Percentiles rank a stretch among this genome's conserved stretches.
phyloP scores from a whole-genome alignment of 2,113 vertebrate species.

The Tachycineta bicolor region DNA sequence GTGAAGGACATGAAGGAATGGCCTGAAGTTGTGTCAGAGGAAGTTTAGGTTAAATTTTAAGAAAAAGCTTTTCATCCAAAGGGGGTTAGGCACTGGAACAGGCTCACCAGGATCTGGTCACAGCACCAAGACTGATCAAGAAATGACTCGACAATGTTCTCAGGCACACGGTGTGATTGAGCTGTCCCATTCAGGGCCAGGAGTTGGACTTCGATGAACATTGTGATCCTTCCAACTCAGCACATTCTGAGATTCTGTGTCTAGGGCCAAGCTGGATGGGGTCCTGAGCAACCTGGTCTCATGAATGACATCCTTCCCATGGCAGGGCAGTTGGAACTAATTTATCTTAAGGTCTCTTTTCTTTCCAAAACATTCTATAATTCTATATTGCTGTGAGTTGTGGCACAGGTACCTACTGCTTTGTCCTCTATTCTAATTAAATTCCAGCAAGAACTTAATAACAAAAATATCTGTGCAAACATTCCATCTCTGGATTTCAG shows the following conservation, averaged over 20 bases:
- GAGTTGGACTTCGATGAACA: rapidly evolving
- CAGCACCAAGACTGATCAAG: background rate
- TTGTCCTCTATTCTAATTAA: background rate
- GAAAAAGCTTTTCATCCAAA: background rate
- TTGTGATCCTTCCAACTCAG: background rate
- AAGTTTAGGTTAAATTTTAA: background rate
- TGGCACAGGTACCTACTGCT: background rate
- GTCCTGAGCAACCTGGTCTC: background rate
- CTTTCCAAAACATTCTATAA: background rate
- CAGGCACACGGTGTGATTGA: background rate
- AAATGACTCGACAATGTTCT: background rate
- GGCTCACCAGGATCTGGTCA: background rate
- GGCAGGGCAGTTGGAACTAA: background rate
- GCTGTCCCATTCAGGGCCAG: background rate
- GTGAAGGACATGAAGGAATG: background rate
- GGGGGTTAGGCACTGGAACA: background rate
- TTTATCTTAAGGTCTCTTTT: background rate
- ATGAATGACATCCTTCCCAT: background rate
- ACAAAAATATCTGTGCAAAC: background rate
- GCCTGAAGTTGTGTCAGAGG: background rate
- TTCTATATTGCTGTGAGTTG: background rate
- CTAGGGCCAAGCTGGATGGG: background rate
- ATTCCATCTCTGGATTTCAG: background rate
- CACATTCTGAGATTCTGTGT: background rate
- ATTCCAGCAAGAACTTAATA: background rate